These are phyloP conservation scores for Drosophila mauritiana DNA, from an alignment of 1,140 invertebrate genomes.

Conservation along the genomic window DNA sequence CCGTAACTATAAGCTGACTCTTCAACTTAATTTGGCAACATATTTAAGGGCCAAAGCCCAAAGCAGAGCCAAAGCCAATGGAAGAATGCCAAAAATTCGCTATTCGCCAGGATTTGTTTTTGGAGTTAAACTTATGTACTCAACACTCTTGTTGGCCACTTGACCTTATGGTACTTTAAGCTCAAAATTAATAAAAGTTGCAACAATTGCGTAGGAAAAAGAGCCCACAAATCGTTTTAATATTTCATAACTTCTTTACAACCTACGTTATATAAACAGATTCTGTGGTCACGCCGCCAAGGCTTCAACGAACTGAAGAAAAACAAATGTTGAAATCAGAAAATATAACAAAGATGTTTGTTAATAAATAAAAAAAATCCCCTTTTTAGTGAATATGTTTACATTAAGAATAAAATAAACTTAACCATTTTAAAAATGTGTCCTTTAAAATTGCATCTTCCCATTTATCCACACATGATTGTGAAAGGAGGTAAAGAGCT, in stretches of 20 bases:
- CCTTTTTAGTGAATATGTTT: no score
- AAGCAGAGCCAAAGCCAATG: not conserved
- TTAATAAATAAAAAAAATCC: no score
- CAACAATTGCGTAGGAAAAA: not conserved
- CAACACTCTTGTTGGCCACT: constrained; percentile 3
- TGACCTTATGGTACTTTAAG: constrained; percentile 1
- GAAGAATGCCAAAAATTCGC: constrained; percentile 4
- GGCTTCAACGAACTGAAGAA: not conserved
- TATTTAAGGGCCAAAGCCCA: constrained; percentile 20
- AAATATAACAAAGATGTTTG: not conserved
- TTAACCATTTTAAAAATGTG: no score
- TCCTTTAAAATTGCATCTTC: not conserved
- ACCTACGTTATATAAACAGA: not conserved
- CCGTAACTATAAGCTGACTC: constrained; percentile 24
- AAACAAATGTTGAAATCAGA: not conserved
- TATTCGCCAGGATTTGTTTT: not conserved
- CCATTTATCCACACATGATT: not conserved
- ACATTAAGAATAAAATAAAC: no score
- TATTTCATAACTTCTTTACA: not conserved
- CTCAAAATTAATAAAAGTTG: not conserved
- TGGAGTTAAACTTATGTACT: not conserved
- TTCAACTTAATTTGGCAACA: constrained; percentile 35
- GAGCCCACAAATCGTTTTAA: not conserved
- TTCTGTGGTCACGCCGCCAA: no score
- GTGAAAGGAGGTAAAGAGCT: not conserved